These are phyloP conservation scores for Drosophila santomea DNA, from an alignment of 1,140 invertebrate species.

Conservation along the genomic window DNA sequence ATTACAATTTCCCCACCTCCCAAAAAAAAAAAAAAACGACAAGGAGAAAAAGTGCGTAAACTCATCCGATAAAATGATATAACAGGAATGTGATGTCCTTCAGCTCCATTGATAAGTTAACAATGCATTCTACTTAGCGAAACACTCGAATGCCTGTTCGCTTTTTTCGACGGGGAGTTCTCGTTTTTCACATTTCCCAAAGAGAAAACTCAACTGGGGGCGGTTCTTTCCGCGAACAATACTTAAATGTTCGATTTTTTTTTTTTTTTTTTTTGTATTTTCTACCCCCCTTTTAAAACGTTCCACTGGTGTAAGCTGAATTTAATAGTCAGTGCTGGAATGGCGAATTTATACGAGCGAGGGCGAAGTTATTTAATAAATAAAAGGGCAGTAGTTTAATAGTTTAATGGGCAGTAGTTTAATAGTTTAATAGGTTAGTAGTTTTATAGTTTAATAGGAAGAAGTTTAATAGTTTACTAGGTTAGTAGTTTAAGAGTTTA, in stretches of 20 bases:
- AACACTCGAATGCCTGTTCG: slow-evolving; percentile 19
- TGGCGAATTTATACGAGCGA: background rate
- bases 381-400: background rate
- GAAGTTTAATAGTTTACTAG: no score
- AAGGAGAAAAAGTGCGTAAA: slow-evolving; percentile 54
- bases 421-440: no score
- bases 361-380: background rate
- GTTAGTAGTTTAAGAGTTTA: no score
- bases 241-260: background rate
- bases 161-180: background rate
- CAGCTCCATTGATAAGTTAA: slow-evolving; percentile 59
- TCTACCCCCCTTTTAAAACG: background rate
- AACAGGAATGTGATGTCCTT: slow-evolving; percentile 52
- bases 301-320: no score
- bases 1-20: slow-evolving; percentile 42
- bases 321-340: background rate
- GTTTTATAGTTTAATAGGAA: no score
- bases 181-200: background rate
- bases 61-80: slow-evolving; percentile 66
- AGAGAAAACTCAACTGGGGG: background rate
- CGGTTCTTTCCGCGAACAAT: background rate
- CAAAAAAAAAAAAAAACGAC: background rate
- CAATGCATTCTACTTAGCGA: slow-evolving; percentile 52
- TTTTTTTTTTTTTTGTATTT: background rate
- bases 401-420: no score